Conservation (phyloP, 2,113 vertebrate genomes). For the Psittacus erithacus region DNA sequence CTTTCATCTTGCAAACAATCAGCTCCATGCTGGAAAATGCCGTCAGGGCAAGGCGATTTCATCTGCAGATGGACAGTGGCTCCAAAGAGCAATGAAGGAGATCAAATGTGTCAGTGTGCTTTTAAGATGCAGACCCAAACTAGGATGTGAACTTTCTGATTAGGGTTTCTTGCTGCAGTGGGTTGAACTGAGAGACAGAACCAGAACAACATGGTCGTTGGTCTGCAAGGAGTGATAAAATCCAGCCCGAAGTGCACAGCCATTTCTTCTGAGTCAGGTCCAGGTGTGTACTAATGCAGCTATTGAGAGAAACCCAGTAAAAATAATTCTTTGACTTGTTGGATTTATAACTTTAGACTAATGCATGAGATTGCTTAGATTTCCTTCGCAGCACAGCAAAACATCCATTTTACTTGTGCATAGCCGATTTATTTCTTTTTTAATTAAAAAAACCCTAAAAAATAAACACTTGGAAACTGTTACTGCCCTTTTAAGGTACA, state of each 20-base stretch:
- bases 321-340: neutral
- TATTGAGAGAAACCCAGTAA: neutral
- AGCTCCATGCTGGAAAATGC: fast-evolving
- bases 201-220: fast-evolving
- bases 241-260: neutral
- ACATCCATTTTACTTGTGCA: neutral
- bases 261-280: neutral
- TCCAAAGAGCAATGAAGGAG: neutral
- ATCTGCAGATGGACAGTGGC: neutral
- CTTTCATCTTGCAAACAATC: neutral
- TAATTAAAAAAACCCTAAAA: neutral
- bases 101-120: fast-evolving
- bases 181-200: neutral
- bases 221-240: neutral
- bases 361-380: neutral
- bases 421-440: neutral
- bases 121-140: neutral
- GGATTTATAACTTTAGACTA: neutral
- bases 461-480: constrained; percentile 37
- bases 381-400: neutral
- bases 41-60: neutral
- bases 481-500: constrained; percentile 47
- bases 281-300: neutral
- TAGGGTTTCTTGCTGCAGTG: neutral
- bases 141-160: neutral